Base-by-base conservation (phyloP, 2,113 vertebrate genomes). In the Danionella cerebrum region DNA sequence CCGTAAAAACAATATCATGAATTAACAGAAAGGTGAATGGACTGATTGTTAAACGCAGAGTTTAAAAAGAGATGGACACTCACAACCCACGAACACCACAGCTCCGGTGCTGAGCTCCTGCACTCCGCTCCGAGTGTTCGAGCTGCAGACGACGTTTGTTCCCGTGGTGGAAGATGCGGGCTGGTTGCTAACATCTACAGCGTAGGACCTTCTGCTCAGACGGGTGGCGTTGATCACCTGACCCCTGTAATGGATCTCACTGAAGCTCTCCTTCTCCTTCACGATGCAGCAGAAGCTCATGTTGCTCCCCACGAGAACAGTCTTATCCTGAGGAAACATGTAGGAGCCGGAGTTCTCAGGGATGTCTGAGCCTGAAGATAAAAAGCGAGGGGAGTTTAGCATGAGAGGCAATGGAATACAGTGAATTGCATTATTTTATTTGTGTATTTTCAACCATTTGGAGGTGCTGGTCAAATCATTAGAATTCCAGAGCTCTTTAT, bases 21-120 rank as follows among this genome's bases (percentile, higher is more conserved):
- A 31, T 31, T 3, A 7, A 33, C 9, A 9, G 29, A 33, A 6
- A 9, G 29, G 9, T 33, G 3, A 33, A 33, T 33, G 29, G 29
- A 33, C 29, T 31, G 29, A 31, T 7, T 31, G 29, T 31, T 31
- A 7, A 31, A 3, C 4, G 29, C 3, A 31, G 7, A 31, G 7
- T 7, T 4, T 3, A 31, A 3, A 31, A 7, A 31, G 4, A 31
- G 29, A 31, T 7, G 29, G 29, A 31, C 29, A 70, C 88, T 89
- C 80, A 90, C 88, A 84, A 81, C 85, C 87, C 33, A 88, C 80
- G 73, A 90, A 89, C 22, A 88, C 48, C 22, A 85, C 82, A 0
- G 84, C 0, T 25, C 88, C 88, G 0, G 1, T 0, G 3, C 82
- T 0, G 5, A 33, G 29, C 29, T 33, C 29, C 5, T 33, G 5